Evolutionary conservation across 1,140 invertebrate species (phyloP), one percentile per base, ranked within the genome.

Genomic region (Thalassaphorura encarpata): DNA sequence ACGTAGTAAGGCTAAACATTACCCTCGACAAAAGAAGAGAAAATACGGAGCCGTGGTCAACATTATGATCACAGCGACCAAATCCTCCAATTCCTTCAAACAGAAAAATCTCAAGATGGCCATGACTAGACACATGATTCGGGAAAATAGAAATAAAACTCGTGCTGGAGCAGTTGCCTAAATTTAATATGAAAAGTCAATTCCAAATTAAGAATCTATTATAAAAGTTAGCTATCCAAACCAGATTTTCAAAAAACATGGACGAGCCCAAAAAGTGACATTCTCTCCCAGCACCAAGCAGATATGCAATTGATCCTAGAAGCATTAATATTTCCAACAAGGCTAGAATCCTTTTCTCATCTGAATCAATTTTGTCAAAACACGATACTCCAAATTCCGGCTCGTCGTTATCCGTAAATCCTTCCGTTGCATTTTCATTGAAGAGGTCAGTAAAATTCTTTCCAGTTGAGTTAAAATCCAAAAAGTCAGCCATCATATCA

Each of bases 11-110:
- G n/a, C n/a, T n/a, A n/a, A n/a, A n/a, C n/a, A n/a, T n/a, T 69
- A 90, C 89, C 89, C 81, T 50, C 62, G 28, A 75, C 93, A 99
- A 71, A 97, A 98, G 73, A 97, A 98, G n/a, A 98, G 76, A 72
- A 97, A 98, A 71, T 97, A 97, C 0, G 92, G 90, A 6, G 92
- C 89, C 19, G 92, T 96, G 2, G 89, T 89, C 0, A 98, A 72
- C 61, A 59, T 63, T 19, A 59, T 54, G 3, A 60, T 43, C n/a
- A 59, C 85, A 3, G 89, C 86, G 1, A 96, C 75, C 55, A 89
- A 81, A 68, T 99, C 94, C 70, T 98, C 93, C 11, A 81, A 77
- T 69, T 89, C 82, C 39, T 87, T 80, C 19, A 81, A 73, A 70
- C 94, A 97, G n/a, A 80, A 75, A 8, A 93, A 73, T 52, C 94